Conservation (phyloP, 1,140 invertebrate species). For the Centruroides sculpturatus region DNA sequence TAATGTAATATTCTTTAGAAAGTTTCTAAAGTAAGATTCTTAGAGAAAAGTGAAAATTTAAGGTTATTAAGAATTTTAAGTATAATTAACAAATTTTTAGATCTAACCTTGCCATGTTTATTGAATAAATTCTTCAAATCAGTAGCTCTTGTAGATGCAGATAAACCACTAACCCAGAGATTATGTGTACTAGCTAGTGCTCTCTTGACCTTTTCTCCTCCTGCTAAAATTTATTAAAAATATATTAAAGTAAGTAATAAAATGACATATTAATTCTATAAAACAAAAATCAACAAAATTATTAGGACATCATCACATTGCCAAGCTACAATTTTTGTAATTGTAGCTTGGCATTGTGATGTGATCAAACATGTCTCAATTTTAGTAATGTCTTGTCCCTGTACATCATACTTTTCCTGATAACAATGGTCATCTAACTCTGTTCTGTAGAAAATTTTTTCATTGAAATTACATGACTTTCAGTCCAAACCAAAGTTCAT, state of each 20-base stretch:
- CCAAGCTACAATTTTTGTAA: background rate
- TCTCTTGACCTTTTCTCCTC: slow-evolving; percentile 6
- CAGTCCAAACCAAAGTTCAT: background rate
- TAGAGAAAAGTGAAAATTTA: no score
- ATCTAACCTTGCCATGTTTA: slow-evolving; percentile 73
- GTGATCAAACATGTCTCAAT: no score
- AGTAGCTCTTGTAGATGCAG: slow-evolving; percentile 71
- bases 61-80: background rate
- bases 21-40: no score
- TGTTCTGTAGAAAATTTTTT: no score
- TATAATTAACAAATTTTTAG: background rate
- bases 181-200: slow-evolving; percentile 43
- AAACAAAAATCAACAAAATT: no score
- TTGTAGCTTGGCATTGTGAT: no score
- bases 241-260: background rate
- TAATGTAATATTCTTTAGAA: no score
- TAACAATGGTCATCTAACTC: no score
- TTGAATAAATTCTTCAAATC: slow-evolving; percentile 83
- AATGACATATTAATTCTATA: background rate
- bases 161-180: slow-evolving; percentile 84
- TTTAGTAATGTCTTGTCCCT: background rate
- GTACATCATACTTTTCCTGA: no score
- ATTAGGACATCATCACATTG: no score
- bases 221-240: background rate
- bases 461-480: no score